Base-by-base conservation (phyloP, 2,888 invertebrate species). In the Neoitamus cyanurus region DNA sequence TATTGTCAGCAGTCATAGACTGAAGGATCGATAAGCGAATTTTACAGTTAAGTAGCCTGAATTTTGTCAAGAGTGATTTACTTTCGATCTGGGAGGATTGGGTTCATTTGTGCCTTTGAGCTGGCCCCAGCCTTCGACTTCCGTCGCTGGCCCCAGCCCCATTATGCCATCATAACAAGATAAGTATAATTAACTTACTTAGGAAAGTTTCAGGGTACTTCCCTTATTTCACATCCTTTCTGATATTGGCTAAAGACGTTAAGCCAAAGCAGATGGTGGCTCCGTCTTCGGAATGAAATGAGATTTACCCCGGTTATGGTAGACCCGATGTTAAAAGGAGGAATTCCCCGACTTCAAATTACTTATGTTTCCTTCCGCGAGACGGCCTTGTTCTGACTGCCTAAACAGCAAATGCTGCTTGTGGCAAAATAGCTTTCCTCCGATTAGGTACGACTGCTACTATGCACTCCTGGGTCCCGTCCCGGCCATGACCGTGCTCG, bases 111-210 rank as follows among this genome's bases (percentile, higher is more conserved):
- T 31, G 31, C 58, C 20, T 58, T 80, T 58, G 31, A 58, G 31
- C 58, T 2, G 7, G 30, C 4, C 28, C 28, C 58, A 31, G 58
- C 25, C 58, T 80, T 80, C 58, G 31, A 48, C 34, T 58, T 15
- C 58, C 78, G 30, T 80, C 20, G 31, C 31, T 31, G 13, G 68
- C 37, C 20, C 25, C 7, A 31, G 28, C 69, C 82, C 69, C 36
- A 69, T 69, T 69, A 69, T 69, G 82, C 69, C 69, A 69, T 82
- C 69, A 82, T 82, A 82, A 82, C 82, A 82, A 82, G 82, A 82
- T 82, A 82, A 82, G 82, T 82, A 82, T 82, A 82, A 82, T 82
- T 82, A 82, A 82, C 82, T 82, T 82, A 82, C 82, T 82, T 82
- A 69, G 82, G 37, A 82, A 82, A 82, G 37, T 82, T 82, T 82